phyloP scores from a whole-genome alignment of 2,113 vertebrate genomes.

The Colistium nudipinnis region DNA sequence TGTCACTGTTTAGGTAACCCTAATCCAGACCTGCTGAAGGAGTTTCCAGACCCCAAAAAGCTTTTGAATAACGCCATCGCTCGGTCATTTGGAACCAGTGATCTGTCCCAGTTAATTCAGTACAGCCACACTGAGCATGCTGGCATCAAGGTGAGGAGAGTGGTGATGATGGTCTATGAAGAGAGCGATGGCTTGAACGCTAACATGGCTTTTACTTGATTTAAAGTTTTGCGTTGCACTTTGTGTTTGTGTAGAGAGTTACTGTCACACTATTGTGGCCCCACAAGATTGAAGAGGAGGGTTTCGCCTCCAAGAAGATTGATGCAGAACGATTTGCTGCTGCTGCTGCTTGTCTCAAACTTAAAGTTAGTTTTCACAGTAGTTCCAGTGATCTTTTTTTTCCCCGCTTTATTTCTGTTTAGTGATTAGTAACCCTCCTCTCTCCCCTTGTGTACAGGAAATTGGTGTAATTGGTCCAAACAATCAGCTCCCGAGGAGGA shows the following conservation, averaged over 20 bases:
- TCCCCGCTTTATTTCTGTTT: accelerated
- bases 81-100: conserved; percentile 84
- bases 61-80: conserved; percentile 88
- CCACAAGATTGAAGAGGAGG: conserved; percentile 89
- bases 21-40: conserved; percentile 82
- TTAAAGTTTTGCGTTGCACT: not conserved
- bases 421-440: accelerated
- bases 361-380: conserved; percentile 81
- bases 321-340: conserved; percentile 92
- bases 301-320: conserved; percentile 87
- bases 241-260: conserved; percentile 83
- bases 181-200: too few species aligned
- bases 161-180: not conserved
- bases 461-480: conserved; percentile 89
- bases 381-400: not conserved
- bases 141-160: conserved; percentile 86
- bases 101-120: conserved; percentile 86
- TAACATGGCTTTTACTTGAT: not conserved
- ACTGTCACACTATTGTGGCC: conserved; percentile 92
- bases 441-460: conserved; percentile 76
- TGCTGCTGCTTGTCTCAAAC: conserved; percentile 89
- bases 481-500: conserved; percentile 83
- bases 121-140: conserved; percentile 87
- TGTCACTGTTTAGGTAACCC: conserved; percentile 54
- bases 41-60: conserved; percentile 92